These are phyloP conservation scores for Triplophysa bombifrons DNA, from an alignment of 2,797 vertebrate species.

Conservation along the genomic window DNA sequence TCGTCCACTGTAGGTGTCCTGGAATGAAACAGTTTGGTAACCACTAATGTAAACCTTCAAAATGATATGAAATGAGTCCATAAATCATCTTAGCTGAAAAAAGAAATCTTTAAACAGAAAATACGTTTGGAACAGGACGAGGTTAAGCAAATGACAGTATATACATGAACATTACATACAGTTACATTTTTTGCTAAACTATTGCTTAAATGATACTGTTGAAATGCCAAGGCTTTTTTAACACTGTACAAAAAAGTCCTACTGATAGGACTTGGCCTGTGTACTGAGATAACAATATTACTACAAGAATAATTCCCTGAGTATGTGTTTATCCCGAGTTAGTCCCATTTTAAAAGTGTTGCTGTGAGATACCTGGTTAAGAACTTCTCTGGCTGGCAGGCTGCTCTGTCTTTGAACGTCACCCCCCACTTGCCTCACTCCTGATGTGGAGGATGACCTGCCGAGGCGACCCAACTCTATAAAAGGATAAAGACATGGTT, in stretches of 20 bases:
- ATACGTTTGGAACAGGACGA: too few relatives aligned
- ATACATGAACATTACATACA: neutral
- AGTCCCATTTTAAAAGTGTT: slow-evolving; percentile 11
- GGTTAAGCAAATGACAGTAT: too few relatives aligned
- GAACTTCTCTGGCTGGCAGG: slow-evolving; percentile 82
- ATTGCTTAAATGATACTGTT: neutral
- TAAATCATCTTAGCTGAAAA: too few relatives aligned
- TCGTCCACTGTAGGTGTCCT: too few relatives aligned
- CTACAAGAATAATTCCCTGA: slow-evolving; percentile 3
- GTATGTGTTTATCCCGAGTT: slow-evolving; percentile 6
- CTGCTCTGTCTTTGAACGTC: slow-evolving; percentile 86
- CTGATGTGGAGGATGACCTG: slow-evolving; percentile 90
- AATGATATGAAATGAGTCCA: too few relatives aligned
- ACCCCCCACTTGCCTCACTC: slow-evolving; percentile 84
- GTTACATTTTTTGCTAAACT: neutral
- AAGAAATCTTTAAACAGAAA: too few relatives aligned
- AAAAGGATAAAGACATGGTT: slow-evolving; percentile 54
- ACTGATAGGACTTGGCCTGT: neutral
- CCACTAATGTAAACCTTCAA: too few relatives aligned
- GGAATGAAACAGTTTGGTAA: too few relatives aligned
- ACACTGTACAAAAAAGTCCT: neutral
- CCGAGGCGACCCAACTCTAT: slow-evolving; percentile 90
- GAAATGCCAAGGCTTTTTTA: neutral
- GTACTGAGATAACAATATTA: slow-evolving; percentile 2
- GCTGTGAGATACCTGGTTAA: slow-evolving; percentile 77